A percentile compares a stretch with the other conserved stretches of the same genome.
Conservation (phyloP, 64 coral and sea anemone species). For the Catalaphyllia jardinei region DNA sequence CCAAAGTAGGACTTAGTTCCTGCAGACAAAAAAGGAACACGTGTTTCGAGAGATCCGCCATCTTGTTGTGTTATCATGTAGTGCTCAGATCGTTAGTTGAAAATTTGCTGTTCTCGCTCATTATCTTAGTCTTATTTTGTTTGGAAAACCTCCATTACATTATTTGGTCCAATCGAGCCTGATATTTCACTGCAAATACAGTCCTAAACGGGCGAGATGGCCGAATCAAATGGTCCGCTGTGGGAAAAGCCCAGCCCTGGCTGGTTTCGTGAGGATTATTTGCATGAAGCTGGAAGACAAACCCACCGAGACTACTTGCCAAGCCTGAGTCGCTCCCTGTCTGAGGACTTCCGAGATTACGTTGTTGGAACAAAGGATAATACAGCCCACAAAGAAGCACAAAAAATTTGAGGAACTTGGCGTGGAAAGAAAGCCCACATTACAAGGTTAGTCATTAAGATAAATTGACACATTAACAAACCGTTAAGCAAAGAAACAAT, state of each 20-base stretch:
- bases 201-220: slow-evolving; percentile 31
- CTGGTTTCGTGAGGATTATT: slow-evolving; percentile 36
- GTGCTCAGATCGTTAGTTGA: too few species aligned
- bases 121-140: neutral
- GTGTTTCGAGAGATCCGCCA: too few species aligned
- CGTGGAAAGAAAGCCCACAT: slow-evolving; percentile 37
- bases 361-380: slow-evolving; percentile 17
- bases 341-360: slow-evolving; percentile 22
- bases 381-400: slow-evolving; percentile 18
- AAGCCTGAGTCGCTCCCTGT: slow-evolving; percentile 15
- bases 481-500: slow-evolving; percentile 2
- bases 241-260: slow-evolving; percentile 6
- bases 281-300: slow-evolving; percentile 11
- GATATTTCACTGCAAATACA: slow-evolving; percentile 30
- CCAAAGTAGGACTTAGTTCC: too few species aligned
- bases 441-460: slow-evolving; percentile 42
- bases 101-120: too few species aligned
- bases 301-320: slow-evolving; percentile 28
- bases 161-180: slow-evolving; percentile 3
- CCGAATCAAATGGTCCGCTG: slow-evolving; percentile 40
- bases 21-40: too few species aligned
- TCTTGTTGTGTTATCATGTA: too few species aligned
- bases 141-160: slow-evolving; percentile 6
- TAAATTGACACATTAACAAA: slow-evolving; percentile 24
- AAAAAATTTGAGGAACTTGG: slow-evolving; percentile 30